A percentile compares a stretch with the other conserved stretches of the same genome.
phyloP scores from a whole-genome alignment of 2,113 vertebrate genomes.

The Coreoperca whiteheadi region DNA sequence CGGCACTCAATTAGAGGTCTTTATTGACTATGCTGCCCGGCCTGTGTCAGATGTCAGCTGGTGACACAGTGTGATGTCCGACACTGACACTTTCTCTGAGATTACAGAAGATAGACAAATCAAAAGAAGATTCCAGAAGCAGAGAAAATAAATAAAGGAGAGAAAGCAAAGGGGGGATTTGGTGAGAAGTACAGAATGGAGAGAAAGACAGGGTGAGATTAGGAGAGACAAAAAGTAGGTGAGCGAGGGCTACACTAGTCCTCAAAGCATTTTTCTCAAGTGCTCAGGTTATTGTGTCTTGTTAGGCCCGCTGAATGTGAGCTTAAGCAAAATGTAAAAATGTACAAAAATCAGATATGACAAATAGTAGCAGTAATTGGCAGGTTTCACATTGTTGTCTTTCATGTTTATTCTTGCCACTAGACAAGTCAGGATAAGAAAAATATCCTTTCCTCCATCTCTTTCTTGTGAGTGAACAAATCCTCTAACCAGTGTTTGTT shows the following conservation, averaged over 20 bases:
- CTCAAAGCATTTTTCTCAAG: constrained; percentile 37
- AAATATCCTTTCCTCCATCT: constrained; percentile 16
- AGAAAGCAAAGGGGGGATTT: constrained; percentile 29
- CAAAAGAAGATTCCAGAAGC: constrained; percentile 59
- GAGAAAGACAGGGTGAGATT: constrained; percentile 34
- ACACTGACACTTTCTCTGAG: constrained; percentile 65
- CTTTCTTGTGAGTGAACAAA: constrained; percentile 46
- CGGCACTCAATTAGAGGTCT: constrained; percentile 82
- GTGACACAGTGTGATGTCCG: constrained; percentile 62
- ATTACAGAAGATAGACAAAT: constrained; percentile 79
- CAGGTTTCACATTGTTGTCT: constrained; percentile 54
- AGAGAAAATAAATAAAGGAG: constrained; percentile 50
- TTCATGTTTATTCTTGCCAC: constrained; percentile 52
- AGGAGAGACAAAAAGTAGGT: constrained; percentile 20
- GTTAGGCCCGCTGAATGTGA: not conserved
- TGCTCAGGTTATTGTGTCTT: constrained; percentile 23
- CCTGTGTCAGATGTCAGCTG: constrained; percentile 79
- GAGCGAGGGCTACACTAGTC: not conserved
- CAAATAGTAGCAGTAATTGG: constrained; percentile 55
- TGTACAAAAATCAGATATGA: constrained; percentile 21
- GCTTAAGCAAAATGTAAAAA: constrained; percentile 14
- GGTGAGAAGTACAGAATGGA: constrained; percentile 19
- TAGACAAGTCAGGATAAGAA: constrained; percentile 29
- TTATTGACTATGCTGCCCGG: constrained; percentile 80
- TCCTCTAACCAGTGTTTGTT: constrained; percentile 55